Evolutionary conservation across 2,888 invertebrate species (phyloP), one percentile per base, ranked within the genome.

Genomic region (Capitulum mitella): DNA sequence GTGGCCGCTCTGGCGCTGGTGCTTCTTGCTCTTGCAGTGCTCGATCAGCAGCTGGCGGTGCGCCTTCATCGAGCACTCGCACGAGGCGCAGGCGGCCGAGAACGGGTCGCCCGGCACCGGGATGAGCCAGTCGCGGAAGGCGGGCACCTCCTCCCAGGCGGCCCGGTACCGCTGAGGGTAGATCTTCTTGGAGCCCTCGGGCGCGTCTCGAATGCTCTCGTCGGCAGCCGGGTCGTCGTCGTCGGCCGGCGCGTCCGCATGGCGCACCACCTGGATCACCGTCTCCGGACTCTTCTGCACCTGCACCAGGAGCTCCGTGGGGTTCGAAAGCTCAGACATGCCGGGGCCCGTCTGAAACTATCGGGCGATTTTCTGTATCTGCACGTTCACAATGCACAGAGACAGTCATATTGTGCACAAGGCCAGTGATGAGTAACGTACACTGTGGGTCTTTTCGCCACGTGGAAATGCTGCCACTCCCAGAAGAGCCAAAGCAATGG

Each of bases 1-100:
- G 29, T 40, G 19, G 40, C 70, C 70, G 10, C 16, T 22, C 40
- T 29, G 26, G 37, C 26, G 37, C 40, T 26, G 70, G n/a, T 70
- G 70, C 40, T 70, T 70, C 40, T 70, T 70, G 70, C 70, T 70
- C 40, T 70, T 70, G 70, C 70, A 40, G 70, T 70, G 70, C 26
- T 70, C 70, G 8, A 70, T 19, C 5, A 70, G 70, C 70, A 70
- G 37, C 70, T 70, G 70, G 1, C 70, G 37, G 26, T 70, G 70
- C 6, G 70, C 70, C n/a, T 70, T 70, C 70, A 70, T 70, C 26
- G 70, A 70, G 10, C 37, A 37, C 70, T 70, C 70, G 70, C 70
- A 70, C 8, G 70, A 70, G 70, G 70, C 37, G 26, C 70, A 70
- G 37, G 70, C 70, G 8, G 70, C 70, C 40, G 70, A 70, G 37